Evolutionary conservation across 1,140 invertebrate genomes (phyloP).

Genomic region (Diploscapter pachys): DNA sequence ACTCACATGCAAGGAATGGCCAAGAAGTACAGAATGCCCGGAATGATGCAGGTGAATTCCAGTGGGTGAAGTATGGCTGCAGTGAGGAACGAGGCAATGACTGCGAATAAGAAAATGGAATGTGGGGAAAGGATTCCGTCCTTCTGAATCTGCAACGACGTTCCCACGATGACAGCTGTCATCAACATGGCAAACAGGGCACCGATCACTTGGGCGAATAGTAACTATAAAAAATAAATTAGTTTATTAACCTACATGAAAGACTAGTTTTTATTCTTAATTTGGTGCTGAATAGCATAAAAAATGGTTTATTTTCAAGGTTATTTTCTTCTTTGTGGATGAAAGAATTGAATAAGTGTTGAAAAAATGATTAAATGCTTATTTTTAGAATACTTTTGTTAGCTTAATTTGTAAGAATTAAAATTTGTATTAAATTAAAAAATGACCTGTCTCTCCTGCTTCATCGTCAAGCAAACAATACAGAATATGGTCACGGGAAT

Average conservation of each 20-base stretch:
- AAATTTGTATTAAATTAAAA: too few species aligned
- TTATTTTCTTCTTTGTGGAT: too few species aligned
- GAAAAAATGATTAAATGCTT: too few species aligned
- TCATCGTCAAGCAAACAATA: slow-evolving; percentile 47
- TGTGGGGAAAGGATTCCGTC: slow-evolving; percentile 77
- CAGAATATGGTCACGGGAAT: slow-evolving; percentile 54
- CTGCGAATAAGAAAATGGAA: slow-evolving; percentile 72
- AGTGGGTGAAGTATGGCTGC: slow-evolving; percentile 77
- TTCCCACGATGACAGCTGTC: slow-evolving; percentile 56
- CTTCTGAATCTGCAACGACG: slow-evolving; percentile 74
- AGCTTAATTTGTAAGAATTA: too few species aligned
- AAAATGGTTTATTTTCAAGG: too few species aligned
- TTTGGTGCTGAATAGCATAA: too few species aligned
- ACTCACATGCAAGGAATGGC: slow-evolving; percentile 79
- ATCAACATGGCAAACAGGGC: slow-evolving; percentile 58
- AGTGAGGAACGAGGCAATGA: slow-evolving; percentile 66
- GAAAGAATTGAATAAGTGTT: too few species aligned
- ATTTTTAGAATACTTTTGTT: too few species aligned
- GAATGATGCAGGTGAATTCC: slow-evolving; percentile 74
- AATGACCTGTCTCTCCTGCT: slow-evolving; percentile 47
- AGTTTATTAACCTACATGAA: too few species aligned
- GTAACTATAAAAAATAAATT: too few species aligned
- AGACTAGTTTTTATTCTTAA: too few species aligned
- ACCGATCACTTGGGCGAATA: slow-evolving; percentile 49
- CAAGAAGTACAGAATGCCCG: slow-evolving; percentile 80